These are phyloP conservation scores for Notiomystis cincta DNA, from an alignment of 2,113 vertebrate species.

Conservation along the genomic window DNA sequence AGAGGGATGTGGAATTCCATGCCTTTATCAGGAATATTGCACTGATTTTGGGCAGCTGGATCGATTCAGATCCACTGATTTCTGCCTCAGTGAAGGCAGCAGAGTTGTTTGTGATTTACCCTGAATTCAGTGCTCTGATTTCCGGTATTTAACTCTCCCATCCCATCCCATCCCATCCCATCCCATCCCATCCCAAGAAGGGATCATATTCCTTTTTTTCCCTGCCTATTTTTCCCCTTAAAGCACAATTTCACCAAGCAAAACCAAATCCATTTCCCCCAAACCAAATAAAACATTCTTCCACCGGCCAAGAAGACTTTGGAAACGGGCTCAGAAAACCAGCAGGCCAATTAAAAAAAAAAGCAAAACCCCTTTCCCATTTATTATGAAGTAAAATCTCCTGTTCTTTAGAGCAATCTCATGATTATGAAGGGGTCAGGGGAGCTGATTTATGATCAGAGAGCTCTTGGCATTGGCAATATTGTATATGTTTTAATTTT, in stretches of 20 bases:
- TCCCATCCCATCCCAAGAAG: neutral
- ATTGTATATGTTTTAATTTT: constrained; percentile 61
- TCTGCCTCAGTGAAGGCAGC: neutral
- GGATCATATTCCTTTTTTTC: neutral
- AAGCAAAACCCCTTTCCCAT: neutral
- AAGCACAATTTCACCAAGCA: neutral
- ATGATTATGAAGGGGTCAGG: constrained; percentile 58
- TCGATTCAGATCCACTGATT: neutral
- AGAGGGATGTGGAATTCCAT: neutral
- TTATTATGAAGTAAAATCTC: constrained; percentile 52
- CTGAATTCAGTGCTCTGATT: neutral
- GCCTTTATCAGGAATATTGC: neutral
- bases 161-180: neutral
- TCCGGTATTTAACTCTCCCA: neutral
- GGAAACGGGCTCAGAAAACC: neutral
- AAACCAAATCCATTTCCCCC: neutral
- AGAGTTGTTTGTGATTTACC: neutral
- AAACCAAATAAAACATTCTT: neutral
- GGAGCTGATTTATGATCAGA: constrained; percentile 65
- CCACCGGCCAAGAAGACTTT: neutral
- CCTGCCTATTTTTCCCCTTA: neutral
- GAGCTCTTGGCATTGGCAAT: constrained; percentile 54
- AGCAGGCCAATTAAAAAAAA: constrained; percentile 39
- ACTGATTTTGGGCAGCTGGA: neutral
- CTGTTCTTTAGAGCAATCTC: constrained; percentile 63